phyloP scores from a whole-genome alignment of 2,113 vertebrate genomes.

The Neogale vison region DNA sequence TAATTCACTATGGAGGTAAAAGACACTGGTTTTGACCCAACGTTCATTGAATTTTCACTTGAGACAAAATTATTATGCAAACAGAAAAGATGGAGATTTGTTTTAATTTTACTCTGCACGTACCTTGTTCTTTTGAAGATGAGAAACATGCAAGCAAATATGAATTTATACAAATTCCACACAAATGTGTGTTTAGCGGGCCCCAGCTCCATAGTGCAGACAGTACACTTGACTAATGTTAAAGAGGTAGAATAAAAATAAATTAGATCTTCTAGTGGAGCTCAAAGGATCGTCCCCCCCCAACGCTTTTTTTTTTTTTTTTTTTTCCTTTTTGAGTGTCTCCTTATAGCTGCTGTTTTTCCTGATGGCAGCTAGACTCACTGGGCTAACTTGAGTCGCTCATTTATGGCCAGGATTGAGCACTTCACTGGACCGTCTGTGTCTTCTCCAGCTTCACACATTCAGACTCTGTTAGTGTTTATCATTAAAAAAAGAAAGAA shows the following conservation, averaged over 20 bases:
- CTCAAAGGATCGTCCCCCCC: background rate
- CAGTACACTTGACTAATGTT: background rate
- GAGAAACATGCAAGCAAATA: background rate
- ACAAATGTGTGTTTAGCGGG: background rate
- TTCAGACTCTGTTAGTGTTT: background rate
- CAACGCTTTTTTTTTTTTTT: accelerated
- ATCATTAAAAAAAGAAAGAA: accelerated
- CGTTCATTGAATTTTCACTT: background rate
- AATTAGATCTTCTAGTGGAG: background rate
- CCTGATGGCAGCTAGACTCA: background rate
- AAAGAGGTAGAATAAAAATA: accelerated
- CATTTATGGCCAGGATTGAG: background rate
- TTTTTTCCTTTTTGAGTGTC: background rate
- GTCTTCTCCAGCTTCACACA: background rate
- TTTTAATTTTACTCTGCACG: background rate
- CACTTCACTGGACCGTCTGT: no score
- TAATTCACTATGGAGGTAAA: background rate
- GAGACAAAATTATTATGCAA: background rate
- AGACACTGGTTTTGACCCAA: background rate
- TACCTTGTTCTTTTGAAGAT: background rate
- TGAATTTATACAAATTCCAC: background rate
- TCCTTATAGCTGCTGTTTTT: background rate
- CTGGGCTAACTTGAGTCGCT: accelerated
- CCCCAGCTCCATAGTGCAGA: no score
- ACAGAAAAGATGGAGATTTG: background rate